Evolutionary conservation across 2,113 vertebrate genomes (phyloP).

Genomic region (Crocuta crocuta): DNA sequence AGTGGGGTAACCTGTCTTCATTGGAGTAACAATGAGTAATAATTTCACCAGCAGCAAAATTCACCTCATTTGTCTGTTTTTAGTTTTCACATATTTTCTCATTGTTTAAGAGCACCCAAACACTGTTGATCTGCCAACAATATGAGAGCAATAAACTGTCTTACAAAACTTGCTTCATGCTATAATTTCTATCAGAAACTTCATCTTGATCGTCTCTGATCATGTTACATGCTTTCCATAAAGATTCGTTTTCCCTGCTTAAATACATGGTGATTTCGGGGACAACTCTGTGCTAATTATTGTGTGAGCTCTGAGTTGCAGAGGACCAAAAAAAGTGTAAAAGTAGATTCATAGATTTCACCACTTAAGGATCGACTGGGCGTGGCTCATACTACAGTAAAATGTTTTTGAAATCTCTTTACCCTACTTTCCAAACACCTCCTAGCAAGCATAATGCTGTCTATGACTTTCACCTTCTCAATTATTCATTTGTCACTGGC

Average conservation of each 20-base stretch:
- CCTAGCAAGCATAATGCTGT: not conserved
- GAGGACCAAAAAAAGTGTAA: not conserved
- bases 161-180: not conserved
- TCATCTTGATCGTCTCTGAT: not conserved
- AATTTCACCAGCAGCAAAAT: not conserved
- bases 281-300: not conserved
- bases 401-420: conserved; percentile 2
- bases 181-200: conserved; percentile 3
- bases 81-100: conserved; percentile 29
- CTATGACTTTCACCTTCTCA: conserved; percentile 64
- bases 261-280: not conserved
- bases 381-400: not conserved
- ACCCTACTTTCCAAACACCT: not conserved
- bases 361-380: not conserved
- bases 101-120: not conserved
- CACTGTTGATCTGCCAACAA: not conserved
- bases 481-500: conserved; percentile 73
- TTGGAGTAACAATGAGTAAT: not conserved
- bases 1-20: not conserved
- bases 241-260: conserved; percentile 4
- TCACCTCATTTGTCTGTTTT: not conserved
- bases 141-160: not conserved
- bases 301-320: not conserved
- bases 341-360: conserved; percentile 28
- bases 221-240: not conserved